Base-by-base conservation (phyloP, 2,797 vertebrate genomes). In the Pantherophis vulpinus region DNA sequence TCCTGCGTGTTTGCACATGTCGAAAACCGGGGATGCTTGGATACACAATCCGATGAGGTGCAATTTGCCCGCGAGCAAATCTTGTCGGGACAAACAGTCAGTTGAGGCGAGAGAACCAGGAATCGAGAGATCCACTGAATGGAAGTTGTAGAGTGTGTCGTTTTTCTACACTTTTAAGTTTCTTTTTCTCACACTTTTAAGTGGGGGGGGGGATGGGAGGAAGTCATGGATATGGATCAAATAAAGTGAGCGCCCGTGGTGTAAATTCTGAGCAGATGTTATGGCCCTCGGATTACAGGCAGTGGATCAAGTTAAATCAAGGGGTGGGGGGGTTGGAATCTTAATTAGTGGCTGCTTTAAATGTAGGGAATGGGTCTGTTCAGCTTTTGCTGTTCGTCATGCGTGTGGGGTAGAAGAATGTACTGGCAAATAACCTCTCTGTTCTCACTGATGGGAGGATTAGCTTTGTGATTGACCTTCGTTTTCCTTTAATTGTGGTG, bases 1-100 rank as follows among this genome's bases (percentile, higher is more conserved):
- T n/a, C 89, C 66, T 91, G 58, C 89, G 20, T n/a, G 66, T 51
- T 54, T 74, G 88, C 91, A 92, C 88, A 90, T 88, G 88, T 47
- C 27, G 13, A 56, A 25, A 55, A 23, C 79, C 61, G n/a, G 12
- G 55, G 59, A 88, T 90, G 93, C 86, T 47, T 61, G 88, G 83
- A 90, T n/a, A 88, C 88, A 25, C 5, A 16, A 9, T n/a, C 37
- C 32, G 88, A 61, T 10, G 79, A 92, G 61, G 93, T 23, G 66
- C 58, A 4, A 27, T 12, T 55, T 89, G 18, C 6, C 58, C 90
- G 2, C 0, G 47, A 55, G 12, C 47, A 13, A 13, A 14, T 37
- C 16, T 47, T 74, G 5, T 3, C 0, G 20, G 16, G 32, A n/a
- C 29, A 42, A 51, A 18, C 4, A 20, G 29, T 3, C n/a, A 6